Conservation (phyloP, 2,888 invertebrate species). For the Balanococcus diminutus region DNA sequence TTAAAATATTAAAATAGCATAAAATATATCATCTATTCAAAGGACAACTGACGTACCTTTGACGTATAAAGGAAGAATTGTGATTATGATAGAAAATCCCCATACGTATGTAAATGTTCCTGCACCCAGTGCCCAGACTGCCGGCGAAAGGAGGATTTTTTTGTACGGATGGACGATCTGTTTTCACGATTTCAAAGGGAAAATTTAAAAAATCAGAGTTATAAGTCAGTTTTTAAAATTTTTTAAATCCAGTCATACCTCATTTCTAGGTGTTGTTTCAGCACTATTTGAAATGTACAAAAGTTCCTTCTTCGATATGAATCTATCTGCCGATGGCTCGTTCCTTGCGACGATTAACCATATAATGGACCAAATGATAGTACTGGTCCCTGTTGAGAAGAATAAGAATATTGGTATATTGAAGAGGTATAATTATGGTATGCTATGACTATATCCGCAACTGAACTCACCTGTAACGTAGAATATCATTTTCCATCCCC, state of each 20-base stretch:
- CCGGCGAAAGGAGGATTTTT: not conserved
- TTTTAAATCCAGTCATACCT: too few species aligned
- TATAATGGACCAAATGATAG: not conserved
- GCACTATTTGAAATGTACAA: not conserved
- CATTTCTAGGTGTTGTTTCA: not conserved
- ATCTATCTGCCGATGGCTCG: not conserved
- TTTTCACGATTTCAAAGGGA: not conserved
- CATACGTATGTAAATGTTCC: not conserved
- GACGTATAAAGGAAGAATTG: conserved; percentile 11
- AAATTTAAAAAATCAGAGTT: not conserved
- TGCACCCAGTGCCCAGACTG: not conserved
- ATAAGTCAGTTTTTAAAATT: too few species aligned
- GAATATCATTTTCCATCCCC: conserved; percentile 30
- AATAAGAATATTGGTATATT: too few species aligned
- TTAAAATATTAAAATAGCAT: not conserved
- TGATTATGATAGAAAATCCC: not conserved
- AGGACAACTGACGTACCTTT: conserved; percentile 21
- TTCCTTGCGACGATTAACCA: not conserved
- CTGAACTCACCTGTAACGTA: conserved; percentile 70
- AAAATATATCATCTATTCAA: not conserved
- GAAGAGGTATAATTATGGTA: too few species aligned
- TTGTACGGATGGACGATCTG: not conserved
- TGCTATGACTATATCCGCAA: too few species aligned
- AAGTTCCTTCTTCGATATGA: not conserved
- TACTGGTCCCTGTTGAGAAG: not conserved